Conservation (phyloP, 2,797 vertebrate species). For the Ctenopoma kingsleyae region DNA sequence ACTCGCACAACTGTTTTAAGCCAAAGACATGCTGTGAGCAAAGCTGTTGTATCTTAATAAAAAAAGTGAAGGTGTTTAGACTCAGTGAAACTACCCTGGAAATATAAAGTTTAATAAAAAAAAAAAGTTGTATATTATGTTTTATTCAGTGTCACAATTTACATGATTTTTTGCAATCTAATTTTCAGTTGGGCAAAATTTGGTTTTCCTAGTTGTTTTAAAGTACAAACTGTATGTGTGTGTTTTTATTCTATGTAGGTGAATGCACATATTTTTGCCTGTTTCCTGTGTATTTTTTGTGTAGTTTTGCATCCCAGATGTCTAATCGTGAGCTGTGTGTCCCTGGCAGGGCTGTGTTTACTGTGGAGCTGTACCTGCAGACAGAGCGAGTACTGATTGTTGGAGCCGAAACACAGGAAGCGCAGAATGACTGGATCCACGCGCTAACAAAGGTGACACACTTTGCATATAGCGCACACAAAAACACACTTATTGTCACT, state of each 20-base stretch:
- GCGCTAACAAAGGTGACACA: constrained; percentile 92
- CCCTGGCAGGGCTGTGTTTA: constrained; percentile 87
- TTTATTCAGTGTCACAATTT: not conserved
- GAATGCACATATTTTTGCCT: not conserved
- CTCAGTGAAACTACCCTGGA: not conserved
- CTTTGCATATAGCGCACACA: constrained; percentile 34
- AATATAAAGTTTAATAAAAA: not conserved
- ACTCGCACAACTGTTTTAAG: not conserved
- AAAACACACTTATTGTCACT: constrained; percentile 12
- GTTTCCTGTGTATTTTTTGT: not conserved
- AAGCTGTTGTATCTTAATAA: not conserved
- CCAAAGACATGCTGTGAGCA: not conserved
- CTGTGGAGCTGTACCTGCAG: constrained; percentile 93
- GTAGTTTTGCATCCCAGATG: not conserved
- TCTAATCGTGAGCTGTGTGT: constrained; percentile 27
- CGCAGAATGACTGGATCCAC: constrained; percentile 92
- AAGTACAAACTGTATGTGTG: not conserved
- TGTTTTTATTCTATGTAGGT: constrained; percentile 1
- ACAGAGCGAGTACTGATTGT: constrained; percentile 91
- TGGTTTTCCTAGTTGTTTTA: not conserved
- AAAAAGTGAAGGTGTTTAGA: not conserved
- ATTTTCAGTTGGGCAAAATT: not conserved
- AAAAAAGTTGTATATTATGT: not conserved
- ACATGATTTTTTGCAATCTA: not conserved
- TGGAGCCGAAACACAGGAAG: constrained; percentile 89